Conservation (phyloP, 2,113 vertebrate genomes). For the Todiramphus chloris region DNA sequence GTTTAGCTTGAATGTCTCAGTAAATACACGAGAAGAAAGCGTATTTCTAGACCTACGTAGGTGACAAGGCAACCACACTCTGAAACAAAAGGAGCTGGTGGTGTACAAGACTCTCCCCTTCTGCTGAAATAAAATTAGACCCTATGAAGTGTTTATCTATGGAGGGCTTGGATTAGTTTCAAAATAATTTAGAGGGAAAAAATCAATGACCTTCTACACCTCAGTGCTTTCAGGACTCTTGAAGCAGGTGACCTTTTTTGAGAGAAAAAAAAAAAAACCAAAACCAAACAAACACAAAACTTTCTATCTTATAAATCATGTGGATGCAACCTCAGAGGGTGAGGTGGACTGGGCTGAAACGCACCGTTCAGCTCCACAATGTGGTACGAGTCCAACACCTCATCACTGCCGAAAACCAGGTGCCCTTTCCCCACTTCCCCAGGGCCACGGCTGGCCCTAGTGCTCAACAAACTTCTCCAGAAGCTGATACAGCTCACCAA, state of each 20-base stretch:
- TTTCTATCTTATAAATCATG: background rate
- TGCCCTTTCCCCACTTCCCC: background rate
- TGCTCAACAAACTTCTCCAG: background rate
- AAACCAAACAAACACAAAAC: background rate
- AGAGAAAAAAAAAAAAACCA: background rate
- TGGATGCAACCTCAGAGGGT: background rate
- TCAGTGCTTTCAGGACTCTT: accelerated
- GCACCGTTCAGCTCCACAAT: accelerated
- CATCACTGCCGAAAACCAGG: background rate
- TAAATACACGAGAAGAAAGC: background rate
- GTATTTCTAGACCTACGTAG: accelerated
- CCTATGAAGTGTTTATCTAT: background rate
- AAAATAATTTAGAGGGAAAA: background rate
- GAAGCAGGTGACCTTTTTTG: background rate
- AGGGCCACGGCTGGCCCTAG: background rate
- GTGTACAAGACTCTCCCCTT: background rate
- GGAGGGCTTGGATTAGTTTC: background rate
- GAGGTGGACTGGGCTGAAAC: background rate
- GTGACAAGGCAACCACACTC: background rate
- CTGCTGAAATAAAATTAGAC: background rate
- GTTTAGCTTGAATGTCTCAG: background rate
- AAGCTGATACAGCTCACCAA: background rate
- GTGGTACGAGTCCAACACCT: accelerated
- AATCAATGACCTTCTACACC: background rate
- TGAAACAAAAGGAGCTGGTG: background rate